A percentile compares a stretch with the other conserved stretches of the same genome.
phyloP scores from a whole-genome alignment of 2,888 invertebrate genomes.

The Epinotia ramella region DNA sequence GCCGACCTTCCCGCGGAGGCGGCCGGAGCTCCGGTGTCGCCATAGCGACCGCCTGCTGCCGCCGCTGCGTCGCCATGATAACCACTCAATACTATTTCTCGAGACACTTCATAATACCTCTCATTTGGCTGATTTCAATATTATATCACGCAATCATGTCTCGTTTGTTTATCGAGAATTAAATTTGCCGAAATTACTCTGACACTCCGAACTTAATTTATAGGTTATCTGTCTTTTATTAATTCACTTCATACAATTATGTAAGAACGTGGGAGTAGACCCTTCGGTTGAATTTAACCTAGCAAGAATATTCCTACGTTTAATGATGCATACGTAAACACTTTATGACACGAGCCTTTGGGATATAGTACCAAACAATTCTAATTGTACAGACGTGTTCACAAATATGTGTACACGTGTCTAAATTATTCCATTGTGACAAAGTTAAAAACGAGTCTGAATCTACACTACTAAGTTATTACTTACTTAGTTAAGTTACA shows the following conservation, averaged over 20 bases:
- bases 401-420: background rate
- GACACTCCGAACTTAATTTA: background rate
- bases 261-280: constrained; percentile 1
- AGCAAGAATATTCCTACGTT: background rate
- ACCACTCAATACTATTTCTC: constrained; percentile 53
- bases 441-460: background rate
- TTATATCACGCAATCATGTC: constrained; percentile 27
- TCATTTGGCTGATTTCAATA: constrained; percentile 10
- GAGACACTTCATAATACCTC: constrained; percentile 45
- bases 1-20: constrained; percentile 58
- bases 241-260: background rate
- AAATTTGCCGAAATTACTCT: constrained; percentile 9
- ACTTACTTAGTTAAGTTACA: too few relatives aligned
- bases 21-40: constrained; percentile 69
- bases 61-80: constrained; percentile 53
- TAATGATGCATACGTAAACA: constrained; percentile 29
- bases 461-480: too few relatives aligned
- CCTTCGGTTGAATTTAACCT: background rate
- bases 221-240: background rate
- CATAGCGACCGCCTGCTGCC: constrained; percentile 78
- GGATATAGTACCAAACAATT: background rate
- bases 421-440: background rate
- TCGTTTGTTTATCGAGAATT: too few relatives aligned
- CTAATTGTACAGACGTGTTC: background rate
- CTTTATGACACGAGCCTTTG: constrained; percentile 17